phyloP scores from a whole-genome alignment of 2,113 vertebrate genomes.

The Pogona vitticeps region DNA sequence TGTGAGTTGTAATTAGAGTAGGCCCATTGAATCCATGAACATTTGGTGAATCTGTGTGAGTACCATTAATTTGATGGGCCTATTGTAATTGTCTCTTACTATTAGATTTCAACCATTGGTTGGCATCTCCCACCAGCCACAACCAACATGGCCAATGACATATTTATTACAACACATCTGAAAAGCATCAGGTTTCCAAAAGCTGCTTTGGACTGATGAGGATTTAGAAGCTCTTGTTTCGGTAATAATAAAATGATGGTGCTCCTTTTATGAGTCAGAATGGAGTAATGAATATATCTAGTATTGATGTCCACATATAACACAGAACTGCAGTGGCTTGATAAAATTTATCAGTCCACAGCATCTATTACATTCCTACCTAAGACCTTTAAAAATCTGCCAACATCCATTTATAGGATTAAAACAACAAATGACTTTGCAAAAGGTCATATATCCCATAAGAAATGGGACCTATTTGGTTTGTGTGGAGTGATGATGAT shows the following conservation, averaged over 20 bases:
- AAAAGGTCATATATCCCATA: background rate
- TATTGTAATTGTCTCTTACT: no score
- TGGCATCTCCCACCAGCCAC: background rate
- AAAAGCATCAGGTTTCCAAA: background rate
- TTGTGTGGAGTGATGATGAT: background rate
- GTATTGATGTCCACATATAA: constrained; percentile 48
- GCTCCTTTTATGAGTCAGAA: constrained; percentile 62
- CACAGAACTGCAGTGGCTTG: constrained; percentile 46
- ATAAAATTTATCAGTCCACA: constrained; percentile 27
- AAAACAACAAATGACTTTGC: constrained; percentile 25
- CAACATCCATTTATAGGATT: constrained; percentile 29
- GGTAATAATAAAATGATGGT: constrained; percentile 52
- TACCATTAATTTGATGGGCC: no score
- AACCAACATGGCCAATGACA: background rate
- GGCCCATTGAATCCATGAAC: no score
- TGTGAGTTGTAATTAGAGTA: no score
- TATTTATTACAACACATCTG: no score
- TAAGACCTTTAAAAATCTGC: constrained; percentile 17
- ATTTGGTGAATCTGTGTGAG: no score
- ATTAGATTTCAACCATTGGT: no score
- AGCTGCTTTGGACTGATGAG: background rate
- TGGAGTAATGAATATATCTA: constrained; percentile 65
- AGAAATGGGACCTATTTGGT: constrained; percentile 4
- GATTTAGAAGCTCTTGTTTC: background rate
- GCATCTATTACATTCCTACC: constrained; percentile 32